These are phyloP conservation scores for Invenusta paracnida DNA, from an alignment of 2,888 invertebrate genomes.

Conservation along the genomic window DNA sequence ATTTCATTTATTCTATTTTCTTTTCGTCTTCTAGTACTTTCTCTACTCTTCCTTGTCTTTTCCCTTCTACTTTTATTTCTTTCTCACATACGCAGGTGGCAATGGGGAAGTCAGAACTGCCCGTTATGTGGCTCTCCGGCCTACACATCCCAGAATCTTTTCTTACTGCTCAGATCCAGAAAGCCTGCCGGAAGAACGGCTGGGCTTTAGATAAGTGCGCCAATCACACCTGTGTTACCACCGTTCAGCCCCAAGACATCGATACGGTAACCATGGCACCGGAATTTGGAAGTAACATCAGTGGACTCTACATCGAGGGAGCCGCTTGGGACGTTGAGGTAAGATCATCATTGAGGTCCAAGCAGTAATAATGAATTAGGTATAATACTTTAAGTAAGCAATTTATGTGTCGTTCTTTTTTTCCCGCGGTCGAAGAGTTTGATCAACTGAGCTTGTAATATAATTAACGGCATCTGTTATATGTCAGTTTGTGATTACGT, in stretches of 20 bases:
- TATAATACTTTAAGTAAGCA: too few species aligned
- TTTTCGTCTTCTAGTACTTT: background rate
- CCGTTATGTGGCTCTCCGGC: conserved; percentile 45
- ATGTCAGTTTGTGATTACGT: too few species aligned
- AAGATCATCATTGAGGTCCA: too few species aligned
- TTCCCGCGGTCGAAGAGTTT: too few species aligned
- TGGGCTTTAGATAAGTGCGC: conserved; percentile 43
- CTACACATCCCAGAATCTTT: conserved; percentile 44
- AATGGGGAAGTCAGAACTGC: conserved; percentile 15
- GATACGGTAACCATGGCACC: background rate
- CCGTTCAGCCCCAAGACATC: background rate
- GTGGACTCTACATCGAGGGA: conserved; percentile 44
- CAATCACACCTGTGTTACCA: conserved; percentile 39
- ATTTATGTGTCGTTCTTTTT: too few species aligned
- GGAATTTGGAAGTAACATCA: conserved; percentile 39
- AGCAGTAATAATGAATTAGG: too few species aligned
- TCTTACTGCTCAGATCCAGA: conserved; percentile 43
- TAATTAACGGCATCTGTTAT: too few species aligned
- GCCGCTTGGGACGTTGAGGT: conserved; percentile 43
- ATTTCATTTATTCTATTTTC: background rate
- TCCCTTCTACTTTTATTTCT: background rate
- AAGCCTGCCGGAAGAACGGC: conserved; percentile 41
- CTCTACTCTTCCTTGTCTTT: background rate
- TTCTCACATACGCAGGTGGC: background rate
- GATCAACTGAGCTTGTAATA: too few species aligned